phyloP scores from a whole-genome alignment of 1,140 invertebrate species.

The Drosophila serrata region DNA sequence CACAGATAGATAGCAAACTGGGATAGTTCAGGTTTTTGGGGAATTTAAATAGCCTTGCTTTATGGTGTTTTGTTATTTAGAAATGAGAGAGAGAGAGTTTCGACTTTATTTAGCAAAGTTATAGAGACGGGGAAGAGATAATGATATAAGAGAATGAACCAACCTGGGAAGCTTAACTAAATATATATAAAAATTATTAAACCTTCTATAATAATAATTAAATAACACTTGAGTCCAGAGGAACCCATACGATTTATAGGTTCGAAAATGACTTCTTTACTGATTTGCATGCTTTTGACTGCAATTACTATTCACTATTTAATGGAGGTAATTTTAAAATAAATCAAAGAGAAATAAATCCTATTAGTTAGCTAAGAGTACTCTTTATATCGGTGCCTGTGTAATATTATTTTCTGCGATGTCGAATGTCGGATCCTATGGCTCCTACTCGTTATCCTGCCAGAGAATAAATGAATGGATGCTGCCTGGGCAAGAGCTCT shows the following conservation, averaged over 20 bases:
- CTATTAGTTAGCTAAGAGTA: background rate
- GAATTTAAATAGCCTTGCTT: background rate
- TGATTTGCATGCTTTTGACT: too few species aligned
- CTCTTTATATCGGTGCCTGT: background rate
- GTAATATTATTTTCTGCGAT: background rate
- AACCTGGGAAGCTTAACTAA: too few species aligned
- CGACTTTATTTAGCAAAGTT: background rate
- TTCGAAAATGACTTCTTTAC: too few species aligned
- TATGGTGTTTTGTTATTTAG: background rate
- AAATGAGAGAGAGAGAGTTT: too few species aligned
- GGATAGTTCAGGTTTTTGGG: background rate
- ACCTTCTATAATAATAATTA: too few species aligned
- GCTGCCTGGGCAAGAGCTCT: constrained; percentile 14
- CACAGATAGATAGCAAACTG: background rate
- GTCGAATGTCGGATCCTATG: background rate
- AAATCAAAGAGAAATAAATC: too few species aligned
- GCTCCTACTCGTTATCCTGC: constrained; percentile 13
- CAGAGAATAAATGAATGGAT: constrained; percentile 18
- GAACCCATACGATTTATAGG: too few species aligned
- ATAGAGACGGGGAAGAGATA: too few species aligned
- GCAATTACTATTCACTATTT: too few species aligned
- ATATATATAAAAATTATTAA: too few species aligned
- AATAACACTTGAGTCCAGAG: too few species aligned
- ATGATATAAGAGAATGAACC: background rate
- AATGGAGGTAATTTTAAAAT: too few species aligned